Base-by-base conservation (phyloP, 2,888 invertebrate species). In the Conistra vaccinii region DNA sequence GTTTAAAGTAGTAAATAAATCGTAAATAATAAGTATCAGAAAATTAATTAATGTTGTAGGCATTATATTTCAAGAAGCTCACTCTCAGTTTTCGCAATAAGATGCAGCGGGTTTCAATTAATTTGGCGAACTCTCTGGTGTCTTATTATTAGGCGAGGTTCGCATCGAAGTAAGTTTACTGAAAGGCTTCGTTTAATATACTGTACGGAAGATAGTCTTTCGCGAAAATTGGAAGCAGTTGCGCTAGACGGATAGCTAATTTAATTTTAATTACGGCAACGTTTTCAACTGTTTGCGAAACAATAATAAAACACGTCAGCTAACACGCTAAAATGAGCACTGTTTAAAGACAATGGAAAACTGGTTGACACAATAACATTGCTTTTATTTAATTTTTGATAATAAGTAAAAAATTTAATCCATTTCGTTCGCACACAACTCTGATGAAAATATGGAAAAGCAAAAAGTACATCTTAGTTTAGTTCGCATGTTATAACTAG, bases 21-120 rank as follows among this genome's bases (percentile, higher is more conserved):
- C 14, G 2, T 14, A 23, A 6, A 26, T n/a, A 45, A 35, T 48
- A 4, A 32, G 12, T 42, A 60, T 32, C 10, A 20, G 26, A 35
- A 69, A 77, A 60, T 71, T 66, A 69, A 84, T 81, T 75, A 72
- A 62, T 77, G 35, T 67, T 75, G 55, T 72, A 73, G 73, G 78
- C 42, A 51, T 57, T 78, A 83, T 84, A 60, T 83, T 75, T 84
- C 35, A 80, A 79, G 72, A 73, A 85, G 73, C 69, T 79, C 51
- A 71, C 68, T 72, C 63, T 73, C 77, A 73, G 65, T 83, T 81
- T 80, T 70, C 71, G 58, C 68, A 76, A 62, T 81, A 73, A 84
- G 86, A 87, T 87, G 85, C 87, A 88, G 72, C 76, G 74, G 69
- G 74, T 14, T 80, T 71, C 80, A 89, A 89, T 90, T 89, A 89